Percentiles rank a stretch among this genome's conserved stretches.
Evolutionary conservation across 2,797 vertebrate genomes (phyloP).

Genomic region (Cirrhinus molitorella): DNA sequence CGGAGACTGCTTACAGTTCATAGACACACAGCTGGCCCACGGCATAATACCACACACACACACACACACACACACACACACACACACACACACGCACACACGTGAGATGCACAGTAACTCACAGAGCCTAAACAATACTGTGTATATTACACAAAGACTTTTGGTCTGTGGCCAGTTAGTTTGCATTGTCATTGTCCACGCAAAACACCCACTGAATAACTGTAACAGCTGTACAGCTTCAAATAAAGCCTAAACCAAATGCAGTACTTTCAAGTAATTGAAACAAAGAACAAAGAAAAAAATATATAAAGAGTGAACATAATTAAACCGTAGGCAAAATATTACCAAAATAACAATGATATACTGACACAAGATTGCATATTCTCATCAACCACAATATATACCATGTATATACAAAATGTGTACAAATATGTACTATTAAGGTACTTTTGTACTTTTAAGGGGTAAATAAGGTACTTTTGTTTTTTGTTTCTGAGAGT

Average conservation of each 20-base stretch:
- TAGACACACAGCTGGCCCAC: not conserved
- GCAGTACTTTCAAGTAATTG: not conserved
- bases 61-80: not conserved
- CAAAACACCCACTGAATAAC: not conserved
- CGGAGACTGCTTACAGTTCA: conserved; percentile 39
- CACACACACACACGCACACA: no score
- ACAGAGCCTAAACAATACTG: conserved; percentile 6
- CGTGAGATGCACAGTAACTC: not conserved
- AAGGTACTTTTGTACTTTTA: no score
- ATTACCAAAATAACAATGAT: not conserved
- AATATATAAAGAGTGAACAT: not conserved
- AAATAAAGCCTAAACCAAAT: not conserved
- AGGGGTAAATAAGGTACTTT: no score
- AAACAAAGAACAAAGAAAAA: not conserved
- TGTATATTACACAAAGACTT: not conserved
- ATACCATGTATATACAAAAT: not conserved
- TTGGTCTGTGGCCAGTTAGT: conserved; percentile 6
- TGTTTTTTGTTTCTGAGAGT: no score
- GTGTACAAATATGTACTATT: not conserved
- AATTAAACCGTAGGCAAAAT: not conserved
- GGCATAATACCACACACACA: not conserved
- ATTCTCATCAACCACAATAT: not conserved
- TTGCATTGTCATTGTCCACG: not conserved
- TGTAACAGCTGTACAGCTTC: not conserved
- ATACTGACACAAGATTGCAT: not conserved